These are phyloP conservation scores for Lagorchestes hirsutus DNA, from an alignment of 2,797 vertebrate genomes.

Conservation along the genomic window DNA sequence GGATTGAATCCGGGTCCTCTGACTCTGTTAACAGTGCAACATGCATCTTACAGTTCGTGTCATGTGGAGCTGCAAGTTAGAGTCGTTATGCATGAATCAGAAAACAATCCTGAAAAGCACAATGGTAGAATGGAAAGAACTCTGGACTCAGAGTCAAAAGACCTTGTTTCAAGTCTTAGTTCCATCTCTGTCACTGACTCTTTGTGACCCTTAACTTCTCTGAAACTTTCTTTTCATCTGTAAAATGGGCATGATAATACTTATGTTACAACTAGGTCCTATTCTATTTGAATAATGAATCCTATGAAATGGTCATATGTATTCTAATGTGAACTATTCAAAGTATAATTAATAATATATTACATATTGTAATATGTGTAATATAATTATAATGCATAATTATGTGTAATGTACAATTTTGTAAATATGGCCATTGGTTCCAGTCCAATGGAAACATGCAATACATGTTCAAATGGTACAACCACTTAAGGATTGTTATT, in stretches of 20 bases:
- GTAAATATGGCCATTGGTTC: neutral
- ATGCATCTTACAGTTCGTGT: neutral
- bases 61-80: neutral
- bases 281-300: neutral
- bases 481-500: neutral
- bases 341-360: neutral
- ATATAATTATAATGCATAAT: no score
- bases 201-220: neutral
- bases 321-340: neutral
- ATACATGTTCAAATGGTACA: neutral
- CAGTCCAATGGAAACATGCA: neutral
- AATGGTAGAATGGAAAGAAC: neutral
- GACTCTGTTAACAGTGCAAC: neutral
- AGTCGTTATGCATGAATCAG: neutral
- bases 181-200: neutral
- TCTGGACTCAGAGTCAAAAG: neutral
- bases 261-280: neutral
- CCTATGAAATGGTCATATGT: neutral
- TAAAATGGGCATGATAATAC: neutral
- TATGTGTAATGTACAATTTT: neutral
- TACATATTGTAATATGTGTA: neutral
- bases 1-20: neutral
- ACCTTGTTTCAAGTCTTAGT: neutral
- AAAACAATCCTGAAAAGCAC: no score
- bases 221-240: neutral